Evolutionary conservation across 2,888 invertebrate genomes (phyloP), one percentile per base, ranked within the genome.

Genomic region (Sympetrum striolatum): DNA sequence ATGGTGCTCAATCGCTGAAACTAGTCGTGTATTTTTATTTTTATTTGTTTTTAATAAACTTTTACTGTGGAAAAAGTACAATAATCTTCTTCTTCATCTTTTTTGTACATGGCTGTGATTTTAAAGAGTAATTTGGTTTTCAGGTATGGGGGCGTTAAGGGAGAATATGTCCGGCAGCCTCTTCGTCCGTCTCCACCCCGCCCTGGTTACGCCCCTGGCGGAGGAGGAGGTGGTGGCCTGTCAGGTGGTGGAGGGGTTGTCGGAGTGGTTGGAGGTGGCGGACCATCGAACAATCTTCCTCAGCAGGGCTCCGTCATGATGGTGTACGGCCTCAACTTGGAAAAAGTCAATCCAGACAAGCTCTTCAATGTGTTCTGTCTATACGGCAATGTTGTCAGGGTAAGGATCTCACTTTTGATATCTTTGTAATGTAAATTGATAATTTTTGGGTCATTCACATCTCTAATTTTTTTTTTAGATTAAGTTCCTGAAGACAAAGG

Each of bases 291-390:
- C 91, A 90, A 92, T 73, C 92, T 92, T 79, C 93, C 93, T 31
- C 96, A 96, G 93, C 96, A 98, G 93, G 98, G 98, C 90, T 97
- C 98, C 90, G 99, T 99, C 91, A 97, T 99, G 95, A 99, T 99
- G 99, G 98, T 99, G 91, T 99, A 99, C 94, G 99, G 99, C 3
- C 95, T 99, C 92, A 98, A 98, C 94, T 97, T 97, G 90, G 96
- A 98, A 93, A 98, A 98, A 93, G 97, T 98, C 93, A 99, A 99
- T 94, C 98, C 98, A 92, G 99, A 99, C 93, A 96, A 97, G 93
- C 96, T 99, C 91, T 99, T 99, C 96, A 99, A 99, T 95, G 95
- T 99, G 93, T 98, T 99, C 95, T 99, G 99, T 94, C 96, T 99
- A 92, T 99, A 99, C 94, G 99, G 99, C 92, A 99, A 99, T 94